A percentile compares a stretch with the other conserved stretches of the same genome.
These are phyloP conservation scores for Strongylocentrotus purpuratus DNA, from an alignment of 35 echinoderm and acorn worm species.

Conservation along the genomic window DNA sequence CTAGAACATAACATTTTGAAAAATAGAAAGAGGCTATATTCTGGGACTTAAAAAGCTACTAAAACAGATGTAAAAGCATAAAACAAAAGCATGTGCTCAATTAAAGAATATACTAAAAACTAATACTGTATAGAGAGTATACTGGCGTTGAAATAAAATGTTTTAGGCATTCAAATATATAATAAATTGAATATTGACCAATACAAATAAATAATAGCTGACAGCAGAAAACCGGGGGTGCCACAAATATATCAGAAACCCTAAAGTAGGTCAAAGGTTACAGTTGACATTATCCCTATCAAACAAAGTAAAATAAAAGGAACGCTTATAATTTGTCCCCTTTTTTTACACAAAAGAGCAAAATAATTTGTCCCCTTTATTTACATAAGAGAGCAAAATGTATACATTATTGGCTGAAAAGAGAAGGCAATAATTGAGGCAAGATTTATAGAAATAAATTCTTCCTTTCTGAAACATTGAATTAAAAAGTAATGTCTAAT, in stretches of 20 bases:
- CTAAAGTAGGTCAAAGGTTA: neutral
- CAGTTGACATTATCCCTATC: neutral
- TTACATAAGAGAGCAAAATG: neutral
- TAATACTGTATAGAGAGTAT: neutral
- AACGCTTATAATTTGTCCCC: too few relatives aligned
- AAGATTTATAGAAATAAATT: neutral
- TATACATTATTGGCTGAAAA: neutral
- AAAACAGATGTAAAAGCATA: too few relatives aligned
- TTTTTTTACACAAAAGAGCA: neutral
- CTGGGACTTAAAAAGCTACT: too few relatives aligned
- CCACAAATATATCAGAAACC: neutral
- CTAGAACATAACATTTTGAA: too few relatives aligned
- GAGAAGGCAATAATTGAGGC: neutral
- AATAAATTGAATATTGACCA: too few relatives aligned
- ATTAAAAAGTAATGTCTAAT: too few relatives aligned
- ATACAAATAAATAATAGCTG: too few relatives aligned
- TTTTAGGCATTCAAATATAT: neutral
- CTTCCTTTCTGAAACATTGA: neutral
- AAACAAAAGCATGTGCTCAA: too few relatives aligned
- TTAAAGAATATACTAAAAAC: neutral
- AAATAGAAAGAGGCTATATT: too few relatives aligned
- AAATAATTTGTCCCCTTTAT: neutral
- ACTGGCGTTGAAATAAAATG: neutral
- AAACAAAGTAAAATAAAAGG: neutral
- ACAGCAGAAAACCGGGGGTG: too few relatives aligned